Evolutionary conservation across 2,888 invertebrate genomes (phyloP).

Genomic region (Pachliopta kotzebuea): DNA sequence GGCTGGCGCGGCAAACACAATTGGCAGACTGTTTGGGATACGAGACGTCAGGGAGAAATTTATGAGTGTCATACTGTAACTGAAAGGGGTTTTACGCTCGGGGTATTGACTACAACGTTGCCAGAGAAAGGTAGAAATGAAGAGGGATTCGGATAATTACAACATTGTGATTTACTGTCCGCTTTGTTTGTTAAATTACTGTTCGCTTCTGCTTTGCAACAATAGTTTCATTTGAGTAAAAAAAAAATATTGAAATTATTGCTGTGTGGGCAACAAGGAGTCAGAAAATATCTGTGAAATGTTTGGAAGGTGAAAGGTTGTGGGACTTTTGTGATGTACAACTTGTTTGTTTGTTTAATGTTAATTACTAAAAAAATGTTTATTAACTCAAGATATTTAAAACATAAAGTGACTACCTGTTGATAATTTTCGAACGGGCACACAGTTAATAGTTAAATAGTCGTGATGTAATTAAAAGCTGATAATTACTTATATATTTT

Average conservation of each 20-base stretch:
- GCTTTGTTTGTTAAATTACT: slow-evolving; percentile 19
- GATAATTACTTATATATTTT: no score
- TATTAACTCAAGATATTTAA: no score
- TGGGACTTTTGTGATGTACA: slow-evolving; percentile 11
- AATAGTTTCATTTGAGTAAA: not conserved
- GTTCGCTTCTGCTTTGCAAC: slow-evolving; percentile 15
- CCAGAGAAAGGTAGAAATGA: slow-evolving; percentile 52
- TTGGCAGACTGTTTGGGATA: slow-evolving; percentile 58
- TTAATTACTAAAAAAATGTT: not conserved
- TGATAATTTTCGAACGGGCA: no score
- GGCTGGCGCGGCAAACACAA: slow-evolving; percentile 61
- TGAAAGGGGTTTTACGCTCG: slow-evolving; percentile 55
- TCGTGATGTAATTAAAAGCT: no score
- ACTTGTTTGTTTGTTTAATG: not conserved
- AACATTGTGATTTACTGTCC: slow-evolving; percentile 25
- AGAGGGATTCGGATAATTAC: slow-evolving; percentile 21
- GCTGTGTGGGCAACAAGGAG: not conserved
- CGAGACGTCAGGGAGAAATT: slow-evolving; percentile 45
- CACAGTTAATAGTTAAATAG: no score
- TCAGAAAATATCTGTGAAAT: not conserved
- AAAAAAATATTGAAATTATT: not conserved
- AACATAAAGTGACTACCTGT: no score
- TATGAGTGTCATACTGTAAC: slow-evolving; percentile 66
- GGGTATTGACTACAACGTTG: slow-evolving; percentile 60
- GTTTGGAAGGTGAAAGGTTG: not conserved